Evolutionary conservation across 2,797 vertebrate genomes (phyloP).

Genomic region (Calcarius lapponicus): DNA sequence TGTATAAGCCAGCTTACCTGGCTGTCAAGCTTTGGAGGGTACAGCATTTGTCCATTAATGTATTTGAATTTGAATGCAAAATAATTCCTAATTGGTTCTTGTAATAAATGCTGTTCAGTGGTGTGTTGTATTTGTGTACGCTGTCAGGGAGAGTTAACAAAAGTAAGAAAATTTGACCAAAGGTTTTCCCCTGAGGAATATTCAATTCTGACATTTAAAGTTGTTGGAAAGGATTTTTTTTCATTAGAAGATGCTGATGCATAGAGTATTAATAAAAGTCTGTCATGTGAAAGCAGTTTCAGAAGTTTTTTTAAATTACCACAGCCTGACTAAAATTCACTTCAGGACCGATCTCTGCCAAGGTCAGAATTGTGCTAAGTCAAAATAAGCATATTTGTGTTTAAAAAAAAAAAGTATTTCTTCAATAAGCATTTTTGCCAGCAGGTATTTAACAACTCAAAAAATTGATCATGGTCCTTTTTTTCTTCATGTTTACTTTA

Average conservation of each 20-base stretch:
- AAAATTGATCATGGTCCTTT: neutral
- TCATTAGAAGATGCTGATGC: neutral
- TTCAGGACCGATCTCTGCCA: neutral
- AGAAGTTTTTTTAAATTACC: neutral
- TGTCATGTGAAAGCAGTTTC: neutral
- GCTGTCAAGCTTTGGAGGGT: neutral
- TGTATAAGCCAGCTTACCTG: neutral
- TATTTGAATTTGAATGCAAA: neutral
- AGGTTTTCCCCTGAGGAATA: neutral
- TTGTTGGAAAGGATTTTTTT: slow-evolving; percentile 2
- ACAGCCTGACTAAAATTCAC: neutral
- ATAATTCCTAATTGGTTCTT: neutral
- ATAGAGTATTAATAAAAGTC: neutral
- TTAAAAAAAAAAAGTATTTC: neutral
- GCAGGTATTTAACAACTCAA: neutral
- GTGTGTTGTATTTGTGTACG: neutral
- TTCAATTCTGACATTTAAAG: neutral
- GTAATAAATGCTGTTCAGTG: neutral
- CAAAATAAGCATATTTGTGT: neutral
- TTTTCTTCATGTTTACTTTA: slow-evolving; percentile 57
- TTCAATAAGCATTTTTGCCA: neutral
- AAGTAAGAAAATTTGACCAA: neutral
- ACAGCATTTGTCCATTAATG: neutral
- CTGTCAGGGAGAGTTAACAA: neutral
- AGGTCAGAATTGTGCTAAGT: neutral